Percentiles rank a stretch among this genome's conserved stretches.
Evolutionary conservation across 1,140 invertebrate genomes (phyloP).

Genomic region (Drosophila pallidifrons): DNA sequence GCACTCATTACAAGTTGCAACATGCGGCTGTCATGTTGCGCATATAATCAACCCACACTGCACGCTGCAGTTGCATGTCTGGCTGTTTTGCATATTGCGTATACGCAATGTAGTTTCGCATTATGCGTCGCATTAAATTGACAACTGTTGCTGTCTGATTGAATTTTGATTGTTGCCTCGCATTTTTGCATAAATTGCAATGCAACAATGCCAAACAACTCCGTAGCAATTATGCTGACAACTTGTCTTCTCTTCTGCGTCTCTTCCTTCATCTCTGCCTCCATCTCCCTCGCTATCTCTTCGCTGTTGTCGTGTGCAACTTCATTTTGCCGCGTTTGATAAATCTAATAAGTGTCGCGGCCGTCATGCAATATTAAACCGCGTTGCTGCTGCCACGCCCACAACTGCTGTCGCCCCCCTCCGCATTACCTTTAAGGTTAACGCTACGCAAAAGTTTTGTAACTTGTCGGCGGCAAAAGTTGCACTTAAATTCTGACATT

Average conservation of each 20-base stretch:
- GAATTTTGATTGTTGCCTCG: constrained; percentile 73
- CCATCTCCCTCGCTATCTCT: background rate
- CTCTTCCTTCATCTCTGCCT: background rate
- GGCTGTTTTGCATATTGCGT: constrained; percentile 53
- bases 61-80: constrained; percentile 1
- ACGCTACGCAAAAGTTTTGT: constrained; percentile 58
- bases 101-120: constrained; percentile 34
- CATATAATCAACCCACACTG: constrained; percentile 27
- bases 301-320: constrained; percentile 60
- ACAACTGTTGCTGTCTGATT: constrained; percentile 82
- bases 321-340: constrained; percentile 60
- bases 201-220: constrained; percentile 43
- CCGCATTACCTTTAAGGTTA: constrained; percentile 66
- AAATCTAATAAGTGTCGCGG: constrained; percentile 80
- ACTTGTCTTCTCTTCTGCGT: constrained; percentile 14
- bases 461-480: constrained; percentile 70
- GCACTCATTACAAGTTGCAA: constrained; percentile 45
- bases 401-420: background rate
- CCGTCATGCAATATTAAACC: constrained; percentile 63
- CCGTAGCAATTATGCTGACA: constrained; percentile 48
- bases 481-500: constrained; percentile 65
- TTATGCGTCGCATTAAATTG: constrained; percentile 54
- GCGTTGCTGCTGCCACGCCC: constrained; percentile 16
- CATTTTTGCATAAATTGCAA: constrained; percentile 67
- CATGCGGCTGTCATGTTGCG: constrained; percentile 32